Evolutionary conservation across 35 echinoderm and acorn worm genomes (phyloP).

Genomic region (Stichopus chloronotus): DNA sequence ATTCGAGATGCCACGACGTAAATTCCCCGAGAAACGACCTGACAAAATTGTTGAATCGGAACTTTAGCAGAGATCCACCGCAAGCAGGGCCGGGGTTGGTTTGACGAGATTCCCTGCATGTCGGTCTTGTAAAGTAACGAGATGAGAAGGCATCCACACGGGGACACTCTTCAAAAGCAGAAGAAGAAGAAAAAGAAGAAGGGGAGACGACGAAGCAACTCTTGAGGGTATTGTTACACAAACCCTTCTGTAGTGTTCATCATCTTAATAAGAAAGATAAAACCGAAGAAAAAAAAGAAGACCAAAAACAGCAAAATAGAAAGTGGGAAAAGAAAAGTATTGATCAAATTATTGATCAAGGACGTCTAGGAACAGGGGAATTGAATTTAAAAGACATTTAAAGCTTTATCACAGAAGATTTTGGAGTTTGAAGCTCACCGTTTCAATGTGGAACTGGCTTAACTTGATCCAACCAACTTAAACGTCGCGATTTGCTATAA

Average conservation of each 20-base stretch:
- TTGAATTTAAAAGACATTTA: background rate
- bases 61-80: background rate
- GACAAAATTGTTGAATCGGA: constrained; percentile 16
- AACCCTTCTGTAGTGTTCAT: no score
- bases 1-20: constrained; percentile 30
- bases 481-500: no score
- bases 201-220: no score
- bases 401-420: background rate
- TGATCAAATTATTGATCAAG: constrained; percentile 38
- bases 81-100: background rate
- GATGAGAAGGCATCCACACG: background rate
- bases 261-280: background rate
- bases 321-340: background rate
- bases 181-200: background rate
- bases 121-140: background rate
- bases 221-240: no score
- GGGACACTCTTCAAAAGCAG: background rate
- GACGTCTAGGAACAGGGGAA: background rate
- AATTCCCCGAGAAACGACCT: constrained; percentile 45
- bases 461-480: background rate
- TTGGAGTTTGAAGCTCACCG: background rate
- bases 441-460: background rate
- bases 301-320: no score
- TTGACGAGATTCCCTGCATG: background rate
- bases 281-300: background rate